Evolutionary conservation across 2,888 invertebrate genomes (phyloP).

Genomic region (Hyposoter dolosus): DNA sequence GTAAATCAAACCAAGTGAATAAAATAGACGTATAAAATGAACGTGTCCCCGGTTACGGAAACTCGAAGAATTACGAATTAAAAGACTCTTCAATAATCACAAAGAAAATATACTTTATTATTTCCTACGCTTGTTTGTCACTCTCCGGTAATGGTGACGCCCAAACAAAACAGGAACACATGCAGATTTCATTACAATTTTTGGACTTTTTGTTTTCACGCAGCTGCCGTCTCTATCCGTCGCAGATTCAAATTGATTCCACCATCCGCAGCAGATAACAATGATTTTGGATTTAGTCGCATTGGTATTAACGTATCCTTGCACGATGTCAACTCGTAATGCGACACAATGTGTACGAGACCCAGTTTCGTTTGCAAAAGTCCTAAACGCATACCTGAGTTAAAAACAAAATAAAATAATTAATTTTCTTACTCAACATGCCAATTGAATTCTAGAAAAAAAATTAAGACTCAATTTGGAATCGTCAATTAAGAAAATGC

Average conservation of each 20-base stretch:
- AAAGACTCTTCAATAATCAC: not conserved
- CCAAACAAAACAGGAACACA: not conserved
- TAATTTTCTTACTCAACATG: not conserved
- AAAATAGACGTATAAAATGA: conserved; percentile 79
- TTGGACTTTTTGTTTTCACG: conserved; percentile 13
- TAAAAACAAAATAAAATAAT: not conserved
- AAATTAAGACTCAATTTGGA: not conserved
- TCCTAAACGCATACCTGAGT: conserved; percentile 77
- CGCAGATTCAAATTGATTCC: conserved; percentile 74
- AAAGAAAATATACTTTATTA: conserved; percentile 5
- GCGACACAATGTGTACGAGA: conserved; percentile 74
- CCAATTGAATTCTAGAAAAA: not conserved
- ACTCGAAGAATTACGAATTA: not conserved
- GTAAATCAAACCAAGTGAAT: conserved; percentile 81
- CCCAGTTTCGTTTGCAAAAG: conserved; percentile 78
- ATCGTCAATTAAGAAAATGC: not conserved
- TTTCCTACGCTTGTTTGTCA: conserved; percentile 7
- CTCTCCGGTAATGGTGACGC: too few species aligned
- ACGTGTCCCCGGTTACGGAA: conserved; percentile 44
- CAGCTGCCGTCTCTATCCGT: conserved; percentile 54
- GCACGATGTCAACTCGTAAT: conserved; percentile 75
- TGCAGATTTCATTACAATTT: not conserved
- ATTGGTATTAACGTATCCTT: conserved; percentile 75
- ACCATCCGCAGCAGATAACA: conserved; percentile 69
- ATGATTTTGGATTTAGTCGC: conserved; percentile 70